Percentiles rank a stretch among this genome's conserved stretches.
These are phyloP conservation scores for Ectropis crepuscularia DNA, from an alignment of 2,888 invertebrate species.

Conservation along the genomic window DNA sequence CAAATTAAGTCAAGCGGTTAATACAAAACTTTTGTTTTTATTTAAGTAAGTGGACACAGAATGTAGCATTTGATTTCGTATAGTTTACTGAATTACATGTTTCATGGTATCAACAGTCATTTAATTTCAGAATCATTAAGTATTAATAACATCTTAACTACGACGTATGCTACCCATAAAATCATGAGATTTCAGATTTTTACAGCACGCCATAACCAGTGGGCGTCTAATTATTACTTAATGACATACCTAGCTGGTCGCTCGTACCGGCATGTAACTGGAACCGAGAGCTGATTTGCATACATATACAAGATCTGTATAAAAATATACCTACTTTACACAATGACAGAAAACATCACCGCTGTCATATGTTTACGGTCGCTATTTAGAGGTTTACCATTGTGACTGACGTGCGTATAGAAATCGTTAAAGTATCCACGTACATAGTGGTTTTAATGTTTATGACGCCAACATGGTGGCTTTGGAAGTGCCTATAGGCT, in stretches of 20 bases:
- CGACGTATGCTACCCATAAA: constrained; percentile 12
- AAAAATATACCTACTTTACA: constrained; percentile 28
- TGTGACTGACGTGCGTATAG: constrained; percentile 4
- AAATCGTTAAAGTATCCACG: constrained; percentile 8
- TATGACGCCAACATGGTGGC: constrained; percentile 20
- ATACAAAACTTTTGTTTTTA: no score
- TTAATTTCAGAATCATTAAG: constrained; percentile 5
- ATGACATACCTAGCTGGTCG: constrained; percentile 38
- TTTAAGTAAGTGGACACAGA: no score
- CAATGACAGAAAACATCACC: constrained; percentile 27
- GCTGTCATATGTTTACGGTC: constrained; percentile 22
- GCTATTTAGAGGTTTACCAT: constrained; percentile 11
- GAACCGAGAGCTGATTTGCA: constrained; percentile 49
- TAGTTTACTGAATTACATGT: constrained; percentile 4
- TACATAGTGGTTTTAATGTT: constrained; percentile 16
- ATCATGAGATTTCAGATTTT: constrained; percentile 30
- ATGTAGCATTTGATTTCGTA: not conserved
- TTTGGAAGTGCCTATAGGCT: constrained; percentile 7
- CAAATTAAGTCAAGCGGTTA: no score
- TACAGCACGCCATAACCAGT: constrained; percentile 19
- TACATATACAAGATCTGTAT: constrained; percentile 25
- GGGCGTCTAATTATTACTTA: constrained; percentile 43
- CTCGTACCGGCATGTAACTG: constrained; percentile 49
- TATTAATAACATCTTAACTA: constrained; percentile 4
- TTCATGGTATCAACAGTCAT: not conserved